Evolutionary conservation across 2,113 vertebrate genomes (phyloP).

Genomic region (Sterna hirundo): DNA sequence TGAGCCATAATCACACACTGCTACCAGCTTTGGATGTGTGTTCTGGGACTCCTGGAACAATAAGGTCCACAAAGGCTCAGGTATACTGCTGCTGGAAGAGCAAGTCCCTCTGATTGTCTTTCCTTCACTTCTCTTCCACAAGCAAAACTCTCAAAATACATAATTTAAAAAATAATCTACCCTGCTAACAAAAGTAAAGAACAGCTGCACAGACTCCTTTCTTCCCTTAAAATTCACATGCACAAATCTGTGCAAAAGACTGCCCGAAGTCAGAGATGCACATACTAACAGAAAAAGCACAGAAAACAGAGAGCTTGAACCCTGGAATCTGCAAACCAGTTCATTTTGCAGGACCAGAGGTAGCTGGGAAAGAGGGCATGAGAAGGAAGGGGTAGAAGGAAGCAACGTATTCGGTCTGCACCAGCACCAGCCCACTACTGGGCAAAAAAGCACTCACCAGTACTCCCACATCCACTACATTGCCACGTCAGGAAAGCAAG

Average conservation of each 20-base stretch:
- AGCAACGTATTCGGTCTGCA: neutral
- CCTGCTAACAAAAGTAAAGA: neutral
- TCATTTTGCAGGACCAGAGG: neutral
- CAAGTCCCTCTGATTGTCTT: neutral
- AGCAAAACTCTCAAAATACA: neutral
- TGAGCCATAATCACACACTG: neutral
- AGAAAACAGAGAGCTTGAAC: neutral
- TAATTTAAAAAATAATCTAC: neutral
- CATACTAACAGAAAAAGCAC: neutral
- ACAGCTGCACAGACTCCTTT: neutral
- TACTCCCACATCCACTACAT: neutral
- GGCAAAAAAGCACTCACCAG: neutral
- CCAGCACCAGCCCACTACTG: neutral
- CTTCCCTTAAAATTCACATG: neutral
- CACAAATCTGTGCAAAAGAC: neutral
- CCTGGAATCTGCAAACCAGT: neutral
- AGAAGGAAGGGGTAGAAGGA: neutral
- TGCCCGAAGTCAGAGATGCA: rapidly evolving
- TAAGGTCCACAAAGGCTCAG: rapidly evolving
- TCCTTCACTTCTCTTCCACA: neutral
- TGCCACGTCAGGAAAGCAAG: neutral
- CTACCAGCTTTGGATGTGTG: neutral
- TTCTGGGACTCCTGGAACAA: neutral
- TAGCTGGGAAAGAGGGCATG: neutral
- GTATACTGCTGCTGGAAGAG: neutral